These are phyloP conservation scores for Zeus faber DNA, from an alignment of 2,113 vertebrate species.

Conservation along the genomic window DNA sequence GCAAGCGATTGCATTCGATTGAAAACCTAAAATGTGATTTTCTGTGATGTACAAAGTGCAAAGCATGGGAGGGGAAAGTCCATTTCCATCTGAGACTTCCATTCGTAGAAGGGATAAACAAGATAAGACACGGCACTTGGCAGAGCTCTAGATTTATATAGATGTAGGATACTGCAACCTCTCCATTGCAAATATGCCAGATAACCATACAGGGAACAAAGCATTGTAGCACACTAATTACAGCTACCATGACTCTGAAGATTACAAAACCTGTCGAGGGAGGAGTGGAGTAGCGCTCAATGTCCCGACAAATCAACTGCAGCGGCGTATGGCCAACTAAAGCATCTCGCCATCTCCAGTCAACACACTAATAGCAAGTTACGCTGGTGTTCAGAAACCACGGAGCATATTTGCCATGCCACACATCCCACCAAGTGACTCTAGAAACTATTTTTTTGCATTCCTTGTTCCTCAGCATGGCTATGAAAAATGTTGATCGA, in stretches of 20 bases:
- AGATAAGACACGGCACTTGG: conserved; percentile 9
- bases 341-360: not conserved
- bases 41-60: not conserved
- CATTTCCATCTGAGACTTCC: conserved; percentile 19
- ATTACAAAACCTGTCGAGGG: conserved; percentile 5
- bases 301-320: not conserved
- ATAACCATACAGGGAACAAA: too few relatives aligned
- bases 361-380: not conserved
- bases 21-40: conserved; percentile 11
- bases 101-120: not conserved
- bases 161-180: not conserved
- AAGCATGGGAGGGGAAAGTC: not conserved
- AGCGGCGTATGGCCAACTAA: not conserved
- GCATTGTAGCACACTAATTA: too few relatives aligned
- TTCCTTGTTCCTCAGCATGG: conserved; percentile 34
- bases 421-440: conserved; percentile 31
- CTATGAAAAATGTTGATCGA: conserved; percentile 49
- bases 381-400: conserved; percentile 7
- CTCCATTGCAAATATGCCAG: not conserved
- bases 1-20: conserved; percentile 1
- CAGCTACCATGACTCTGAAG: too few relatives aligned
- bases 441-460: conserved; percentile 33
- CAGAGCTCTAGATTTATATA: not conserved
- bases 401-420: conserved; percentile 35
- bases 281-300: not conserved